phyloP scores from a whole-genome alignment of 2,797 vertebrate genomes.

The Cirrhinus molitorella region DNA sequence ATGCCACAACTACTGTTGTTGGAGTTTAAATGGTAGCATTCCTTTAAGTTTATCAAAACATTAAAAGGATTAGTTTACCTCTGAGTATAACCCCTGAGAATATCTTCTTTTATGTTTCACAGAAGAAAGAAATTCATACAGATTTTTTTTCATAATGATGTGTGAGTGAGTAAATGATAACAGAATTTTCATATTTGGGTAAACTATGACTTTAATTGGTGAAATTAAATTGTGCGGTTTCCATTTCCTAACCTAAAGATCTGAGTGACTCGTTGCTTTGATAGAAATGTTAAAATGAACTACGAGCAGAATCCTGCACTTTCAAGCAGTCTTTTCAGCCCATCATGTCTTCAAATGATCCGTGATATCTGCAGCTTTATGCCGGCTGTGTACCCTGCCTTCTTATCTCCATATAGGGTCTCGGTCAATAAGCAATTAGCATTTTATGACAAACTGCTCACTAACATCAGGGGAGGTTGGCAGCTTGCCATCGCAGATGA shows the following conservation, averaged over 20 bases:
- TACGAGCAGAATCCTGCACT: slow-evolving; percentile 47
- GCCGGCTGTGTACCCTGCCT: slow-evolving; percentile 57
- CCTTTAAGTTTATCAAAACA: too few species aligned
- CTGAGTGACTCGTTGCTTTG: slow-evolving; percentile 5
- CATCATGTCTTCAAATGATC: slow-evolving; percentile 63
- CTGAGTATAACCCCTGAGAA: too few species aligned
- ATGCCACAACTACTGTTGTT: too few species aligned
- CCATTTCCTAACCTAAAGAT: slow-evolving; percentile 3
- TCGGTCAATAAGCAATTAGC: slow-evolving; percentile 82
- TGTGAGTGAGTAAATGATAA: background rate
- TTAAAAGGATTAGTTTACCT: too few species aligned
- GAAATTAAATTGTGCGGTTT: background rate
- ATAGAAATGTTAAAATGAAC: slow-evolving; percentile 53
- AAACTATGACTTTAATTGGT: background rate
- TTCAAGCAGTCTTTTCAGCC: slow-evolving; percentile 50
- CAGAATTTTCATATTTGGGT: background rate
- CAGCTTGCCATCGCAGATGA: slow-evolving; percentile 68
- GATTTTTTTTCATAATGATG: background rate
- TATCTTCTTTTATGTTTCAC: background rate
- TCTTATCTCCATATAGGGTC: slow-evolving; percentile 70
- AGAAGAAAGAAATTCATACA: background rate
- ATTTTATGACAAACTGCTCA: slow-evolving; percentile 81
- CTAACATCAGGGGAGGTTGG: slow-evolving; percentile 67
- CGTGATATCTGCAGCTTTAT: slow-evolving; percentile 65
- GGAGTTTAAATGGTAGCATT: too few species aligned